phyloP scores from a whole-genome alignment of 1,140 invertebrate genomes.

The Leptinotarsa defecta region DNA sequence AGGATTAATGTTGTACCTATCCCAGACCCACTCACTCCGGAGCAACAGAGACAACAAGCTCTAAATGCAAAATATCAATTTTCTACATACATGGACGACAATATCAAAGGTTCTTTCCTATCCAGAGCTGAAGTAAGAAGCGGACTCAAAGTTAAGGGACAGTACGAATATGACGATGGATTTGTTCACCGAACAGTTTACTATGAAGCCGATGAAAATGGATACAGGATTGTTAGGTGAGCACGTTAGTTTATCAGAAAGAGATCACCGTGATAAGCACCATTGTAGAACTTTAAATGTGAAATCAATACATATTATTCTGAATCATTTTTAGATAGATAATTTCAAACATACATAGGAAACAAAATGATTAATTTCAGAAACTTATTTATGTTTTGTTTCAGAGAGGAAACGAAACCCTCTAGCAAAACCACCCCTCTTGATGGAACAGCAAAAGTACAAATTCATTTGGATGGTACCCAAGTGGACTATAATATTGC shows the following conservation, averaged over 20 bases:
- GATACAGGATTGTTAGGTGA: constrained; percentile 62
- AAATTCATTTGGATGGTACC: constrained; percentile 52
- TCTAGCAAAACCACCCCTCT: constrained; percentile 46
- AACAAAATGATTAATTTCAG: background rate
- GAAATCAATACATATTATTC: background rate
- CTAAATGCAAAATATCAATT: constrained; percentile 58
- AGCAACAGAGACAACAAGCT: constrained; percentile 19
- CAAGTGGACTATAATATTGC: constrained; percentile 51
- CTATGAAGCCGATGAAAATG: constrained; percentile 64
- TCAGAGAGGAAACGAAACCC: constrained; percentile 2
- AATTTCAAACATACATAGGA: background rate
- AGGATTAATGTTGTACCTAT: too few species aligned
- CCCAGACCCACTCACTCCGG: background rate
- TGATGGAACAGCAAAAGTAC: constrained; percentile 58
- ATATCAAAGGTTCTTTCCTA: constrained; percentile 60
- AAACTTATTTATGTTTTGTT: background rate
- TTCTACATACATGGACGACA: constrained; percentile 57
- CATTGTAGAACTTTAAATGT: background rate
- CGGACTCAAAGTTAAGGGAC: constrained; percentile 58
- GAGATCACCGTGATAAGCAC: background rate
- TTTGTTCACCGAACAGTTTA: constrained; percentile 60
- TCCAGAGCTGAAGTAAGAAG: constrained; percentile 60
- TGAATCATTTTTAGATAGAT: background rate
- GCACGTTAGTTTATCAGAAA: constrained; percentile 20
- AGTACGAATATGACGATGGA: constrained; percentile 65